Conservation (phyloP, 2,113 vertebrate species). For the Aspidoscelis tigris region DNA sequence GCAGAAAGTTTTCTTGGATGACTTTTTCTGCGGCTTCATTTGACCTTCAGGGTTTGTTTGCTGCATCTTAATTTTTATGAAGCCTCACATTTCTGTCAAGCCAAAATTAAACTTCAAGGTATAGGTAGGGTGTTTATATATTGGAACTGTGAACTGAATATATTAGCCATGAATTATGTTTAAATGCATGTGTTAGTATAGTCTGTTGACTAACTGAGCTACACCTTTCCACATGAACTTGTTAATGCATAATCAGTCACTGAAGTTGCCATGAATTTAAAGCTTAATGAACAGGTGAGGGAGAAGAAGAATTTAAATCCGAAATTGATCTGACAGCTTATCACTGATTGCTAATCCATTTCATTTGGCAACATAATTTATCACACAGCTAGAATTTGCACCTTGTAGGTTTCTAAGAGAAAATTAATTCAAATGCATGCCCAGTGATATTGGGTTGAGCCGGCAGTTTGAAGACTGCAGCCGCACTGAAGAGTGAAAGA, state of each 20-base stretch:
- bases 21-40: constrained; percentile 24
- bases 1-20: constrained; percentile 35
- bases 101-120: constrained; percentile 64
- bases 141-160: constrained; percentile 68
- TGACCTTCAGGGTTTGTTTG: constrained; percentile 65
- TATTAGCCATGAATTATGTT: constrained; percentile 66
- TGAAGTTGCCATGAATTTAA: constrained; percentile 74
- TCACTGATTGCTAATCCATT: constrained; percentile 83
- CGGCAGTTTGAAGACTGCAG: constrained; percentile 65
- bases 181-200: constrained; percentile 64
- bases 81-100: constrained; percentile 51
- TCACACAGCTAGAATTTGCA: constrained; percentile 75
- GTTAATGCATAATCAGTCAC: constrained; percentile 79
- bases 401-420: constrained; percentile 66
- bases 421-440: constrained; percentile 74
- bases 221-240: constrained; percentile 70
- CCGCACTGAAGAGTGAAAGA: constrained; percentile 50
- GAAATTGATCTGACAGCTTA: constrained; percentile 77
- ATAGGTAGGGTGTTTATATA: constrained; percentile 59
- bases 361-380: constrained; percentile 81
- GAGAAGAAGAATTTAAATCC: constrained; percentile 79
- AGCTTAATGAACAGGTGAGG: constrained; percentile 83
- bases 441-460: constrained; percentile 54
- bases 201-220: constrained; percentile 67
- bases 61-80: constrained; percentile 64